Evolutionary conservation across 2,113 vertebrate species (phyloP), one percentile per base, ranked within the genome.

Genomic region (Poecile atricapillus): DNA sequence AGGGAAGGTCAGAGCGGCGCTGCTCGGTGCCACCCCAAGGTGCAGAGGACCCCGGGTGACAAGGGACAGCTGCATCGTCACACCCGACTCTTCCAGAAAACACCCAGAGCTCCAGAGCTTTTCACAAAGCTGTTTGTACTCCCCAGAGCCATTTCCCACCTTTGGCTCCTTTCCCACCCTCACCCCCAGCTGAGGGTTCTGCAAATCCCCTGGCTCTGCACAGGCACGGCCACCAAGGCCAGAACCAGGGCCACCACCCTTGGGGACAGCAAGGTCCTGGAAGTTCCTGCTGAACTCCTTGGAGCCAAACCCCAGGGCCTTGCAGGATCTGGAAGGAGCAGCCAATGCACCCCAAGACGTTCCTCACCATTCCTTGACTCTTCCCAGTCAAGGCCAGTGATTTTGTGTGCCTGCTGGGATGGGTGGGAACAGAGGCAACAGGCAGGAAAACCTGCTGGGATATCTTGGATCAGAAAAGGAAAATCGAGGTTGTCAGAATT

Each of bases 1-100:
- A 49, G 24, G 68, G 44, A 16, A 56, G 2, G 28, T 93, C 68
- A 96, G 73, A 46, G 47, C 10, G 1, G 30, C 1, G 9, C 15
- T 0, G 0, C 10, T 0, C 0, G 0, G 11, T 31, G 58, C 8
- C 56, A 46, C 8, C 2, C 3, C 15, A 4, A 56, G 60, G 52
- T 4, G 3, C 30, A 6, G 15, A 33, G 27, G 70, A 60, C 4
- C 17, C 23, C 5, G 2, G 13, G 62, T 25, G 53, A 76, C 49
- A 56, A 76, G 65, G 0, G 3, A 31, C 44, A 33, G 37, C 15
- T 1, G 4, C 15, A 0, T 1, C 62, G 18, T 3, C 21, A 35
- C 62, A 15, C 13, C 21, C 2, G 3, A 7, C 1, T 0, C 23
- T 49, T 27, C 81, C 63, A 52, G 24, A 15, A n/a, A 81, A 37